phyloP scores from a whole-genome alignment of 2,113 vertebrate species.

The Perca schrenkii region DNA sequence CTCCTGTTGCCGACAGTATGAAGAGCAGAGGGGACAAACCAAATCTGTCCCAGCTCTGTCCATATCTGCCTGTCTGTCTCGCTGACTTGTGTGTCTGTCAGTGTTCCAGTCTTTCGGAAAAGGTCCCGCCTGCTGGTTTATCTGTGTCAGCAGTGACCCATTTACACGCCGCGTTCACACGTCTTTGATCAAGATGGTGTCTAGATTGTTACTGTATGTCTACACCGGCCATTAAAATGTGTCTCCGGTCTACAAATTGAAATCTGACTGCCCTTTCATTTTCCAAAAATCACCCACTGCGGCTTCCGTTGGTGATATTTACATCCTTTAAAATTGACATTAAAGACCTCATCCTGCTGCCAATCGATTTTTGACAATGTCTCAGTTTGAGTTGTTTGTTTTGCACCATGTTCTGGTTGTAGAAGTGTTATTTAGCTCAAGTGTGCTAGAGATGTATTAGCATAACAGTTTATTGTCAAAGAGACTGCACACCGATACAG shows the following conservation, averaged over 20 bases:
- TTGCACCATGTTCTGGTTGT: neutral
- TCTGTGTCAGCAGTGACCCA: constrained; percentile 26
- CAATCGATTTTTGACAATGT: constrained; percentile 22
- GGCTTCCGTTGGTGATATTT: constrained; percentile 25
- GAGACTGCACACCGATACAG: neutral
- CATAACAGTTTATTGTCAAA: neutral
- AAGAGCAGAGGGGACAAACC: constrained; percentile 28
- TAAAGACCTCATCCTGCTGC: constrained; percentile 15
- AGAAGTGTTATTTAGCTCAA: neutral
- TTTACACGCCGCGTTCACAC: neutral
- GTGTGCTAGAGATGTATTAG: neutral
- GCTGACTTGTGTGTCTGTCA: constrained; percentile 18
- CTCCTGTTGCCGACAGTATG: constrained; percentile 5
- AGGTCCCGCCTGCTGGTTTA: constrained; percentile 24
- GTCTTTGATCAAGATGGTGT: constrained; percentile 1
- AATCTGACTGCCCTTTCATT: constrained; percentile 60
- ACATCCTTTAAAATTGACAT: constrained; percentile 37
- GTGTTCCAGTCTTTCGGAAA: constrained; percentile 18
- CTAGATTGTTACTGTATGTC: constrained; percentile 1
- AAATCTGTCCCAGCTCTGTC: constrained; percentile 36
- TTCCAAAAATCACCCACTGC: neutral
- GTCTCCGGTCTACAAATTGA: constrained; percentile 24
- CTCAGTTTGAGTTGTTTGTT: constrained; percentile 16
- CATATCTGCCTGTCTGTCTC: constrained; percentile 18
- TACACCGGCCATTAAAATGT: constrained; percentile 27